phyloP scores from a whole-genome alignment of 2,797 vertebrate species.

The Urocyon cinereoargenteus region DNA sequence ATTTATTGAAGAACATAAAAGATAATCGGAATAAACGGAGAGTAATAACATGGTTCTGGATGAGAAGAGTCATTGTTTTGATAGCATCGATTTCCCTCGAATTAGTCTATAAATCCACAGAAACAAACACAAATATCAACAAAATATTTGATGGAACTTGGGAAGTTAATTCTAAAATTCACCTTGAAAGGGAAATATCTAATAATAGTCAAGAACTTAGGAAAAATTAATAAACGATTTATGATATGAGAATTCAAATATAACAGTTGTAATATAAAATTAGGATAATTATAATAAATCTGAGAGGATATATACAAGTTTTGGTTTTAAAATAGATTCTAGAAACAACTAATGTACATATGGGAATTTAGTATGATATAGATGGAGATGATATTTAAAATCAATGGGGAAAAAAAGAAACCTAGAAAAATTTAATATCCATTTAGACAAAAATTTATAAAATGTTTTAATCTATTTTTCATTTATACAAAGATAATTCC shows the following conservation, averaged over 20 bases:
- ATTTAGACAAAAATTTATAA: background rate
- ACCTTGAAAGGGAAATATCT: background rate
- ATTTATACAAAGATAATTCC: background rate
- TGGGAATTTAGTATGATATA: background rate
- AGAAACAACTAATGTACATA: background rate
- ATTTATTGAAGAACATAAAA: slow-evolving; percentile 65
- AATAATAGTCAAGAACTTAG: background rate
- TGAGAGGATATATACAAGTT: background rate
- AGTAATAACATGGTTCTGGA: slow-evolving; percentile 27
- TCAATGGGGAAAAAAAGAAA: background rate
- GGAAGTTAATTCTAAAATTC: background rate
- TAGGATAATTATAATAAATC: background rate
- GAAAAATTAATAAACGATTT: background rate
- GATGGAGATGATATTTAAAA: background rate
- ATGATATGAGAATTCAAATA: background rate
- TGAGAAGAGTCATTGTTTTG: slow-evolving; percentile 15
- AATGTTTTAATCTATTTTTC: background rate
- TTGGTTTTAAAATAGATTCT: background rate
- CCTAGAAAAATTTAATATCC: background rate
- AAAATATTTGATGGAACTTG: slow-evolving; percentile 8
- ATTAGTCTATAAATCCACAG: background rate
- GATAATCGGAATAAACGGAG: slow-evolving; percentile 51
- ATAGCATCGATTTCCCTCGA: background rate
- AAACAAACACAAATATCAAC: slow-evolving; percentile 11
- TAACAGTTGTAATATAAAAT: background rate